Percentiles rank a stretch among this genome's conserved stretches.
These are phyloP conservation scores for Orestias chungarensis DNA, from an alignment of 2,797 vertebrate genomes.

Conservation along the genomic window DNA sequence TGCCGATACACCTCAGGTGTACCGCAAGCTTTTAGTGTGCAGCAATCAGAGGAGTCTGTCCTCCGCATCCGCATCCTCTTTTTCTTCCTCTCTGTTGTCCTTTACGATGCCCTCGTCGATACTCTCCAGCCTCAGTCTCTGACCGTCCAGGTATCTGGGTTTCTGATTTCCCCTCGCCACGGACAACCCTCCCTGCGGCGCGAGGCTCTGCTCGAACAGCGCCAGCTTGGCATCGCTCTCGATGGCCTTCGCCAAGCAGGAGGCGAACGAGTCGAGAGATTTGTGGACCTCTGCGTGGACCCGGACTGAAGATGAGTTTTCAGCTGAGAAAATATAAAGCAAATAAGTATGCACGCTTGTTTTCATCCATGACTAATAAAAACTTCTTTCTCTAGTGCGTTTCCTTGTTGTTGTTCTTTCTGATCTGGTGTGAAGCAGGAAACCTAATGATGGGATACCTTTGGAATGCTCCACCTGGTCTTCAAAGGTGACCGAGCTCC, in stretches of 20 bases:
- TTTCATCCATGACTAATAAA: background rate
- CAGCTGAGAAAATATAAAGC: constrained; percentile 48
- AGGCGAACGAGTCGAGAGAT: constrained; percentile 91
- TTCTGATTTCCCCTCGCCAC: constrained; percentile 68
- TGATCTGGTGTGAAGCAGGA: background rate
- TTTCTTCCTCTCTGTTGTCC: constrained; percentile 76
- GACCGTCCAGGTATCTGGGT: constrained; percentile 82
- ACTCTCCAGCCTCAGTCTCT: constrained; percentile 91
- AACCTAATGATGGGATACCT: constrained; percentile 77
- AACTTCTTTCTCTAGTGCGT: background rate
- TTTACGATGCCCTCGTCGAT: constrained; percentile 93
- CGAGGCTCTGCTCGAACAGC: constrained; percentile 87
- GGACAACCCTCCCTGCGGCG: constrained; percentile 75
- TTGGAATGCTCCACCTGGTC: constrained; percentile 92
- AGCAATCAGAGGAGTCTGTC: constrained; percentile 48
- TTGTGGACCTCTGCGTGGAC: constrained; percentile 89
- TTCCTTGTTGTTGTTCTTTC: constrained; percentile 7
- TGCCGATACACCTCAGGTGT: constrained; percentile 28
- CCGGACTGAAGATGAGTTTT: constrained; percentile 75
- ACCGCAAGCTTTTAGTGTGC: constrained; percentile 9
- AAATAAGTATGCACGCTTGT: background rate
- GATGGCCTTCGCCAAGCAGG: constrained; percentile 91
- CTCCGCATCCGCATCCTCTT: constrained; percentile 66
- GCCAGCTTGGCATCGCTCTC: constrained; percentile 93
- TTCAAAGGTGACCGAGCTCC: constrained; percentile 97